phyloP scores from a whole-genome alignment of 2,888 invertebrate genomes.

The Molorchus minor region DNA sequence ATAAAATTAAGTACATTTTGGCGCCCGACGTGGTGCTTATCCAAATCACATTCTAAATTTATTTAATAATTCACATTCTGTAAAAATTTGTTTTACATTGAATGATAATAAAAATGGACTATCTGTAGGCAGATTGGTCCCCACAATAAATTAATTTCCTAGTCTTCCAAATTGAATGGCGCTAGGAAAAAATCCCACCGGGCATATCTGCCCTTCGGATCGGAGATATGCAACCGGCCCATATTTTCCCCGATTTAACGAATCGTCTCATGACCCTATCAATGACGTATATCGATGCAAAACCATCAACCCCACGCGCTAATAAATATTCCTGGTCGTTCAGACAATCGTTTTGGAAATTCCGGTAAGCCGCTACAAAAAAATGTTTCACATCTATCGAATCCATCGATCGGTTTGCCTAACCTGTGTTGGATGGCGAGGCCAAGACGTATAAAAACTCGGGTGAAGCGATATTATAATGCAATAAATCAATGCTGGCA shows the following conservation, averaged over 20 bases:
- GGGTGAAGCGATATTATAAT: constrained; percentile 11
- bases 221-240: constrained; percentile 17
- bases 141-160: not conserved
- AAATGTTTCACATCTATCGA: constrained; percentile 22
- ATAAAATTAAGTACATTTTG: too few relatives aligned
- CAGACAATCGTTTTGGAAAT: constrained; percentile 25
- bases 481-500: constrained; percentile 15
- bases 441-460: not conserved
- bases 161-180: too few relatives aligned
- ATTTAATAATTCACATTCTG: too few relatives aligned
- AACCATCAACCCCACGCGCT: constrained; percentile 18
- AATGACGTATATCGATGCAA: constrained; percentile 24
- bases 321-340: constrained; percentile 18
- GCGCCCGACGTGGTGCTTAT: too few relatives aligned
- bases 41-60: too few relatives aligned
- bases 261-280: constrained; percentile 12
- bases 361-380: constrained; percentile 14
- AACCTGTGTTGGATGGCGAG: not conserved
- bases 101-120: too few relatives aligned
- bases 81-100: too few relatives aligned
- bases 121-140: too few relatives aligned
- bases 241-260: constrained; percentile 20
- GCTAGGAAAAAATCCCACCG: constrained; percentile 1
- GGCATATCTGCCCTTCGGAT: constrained; percentile 9
- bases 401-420: constrained; percentile 21